phyloP scores from a whole-genome alignment of 2,797 vertebrate genomes.

The Anguilla marmorata region DNA sequence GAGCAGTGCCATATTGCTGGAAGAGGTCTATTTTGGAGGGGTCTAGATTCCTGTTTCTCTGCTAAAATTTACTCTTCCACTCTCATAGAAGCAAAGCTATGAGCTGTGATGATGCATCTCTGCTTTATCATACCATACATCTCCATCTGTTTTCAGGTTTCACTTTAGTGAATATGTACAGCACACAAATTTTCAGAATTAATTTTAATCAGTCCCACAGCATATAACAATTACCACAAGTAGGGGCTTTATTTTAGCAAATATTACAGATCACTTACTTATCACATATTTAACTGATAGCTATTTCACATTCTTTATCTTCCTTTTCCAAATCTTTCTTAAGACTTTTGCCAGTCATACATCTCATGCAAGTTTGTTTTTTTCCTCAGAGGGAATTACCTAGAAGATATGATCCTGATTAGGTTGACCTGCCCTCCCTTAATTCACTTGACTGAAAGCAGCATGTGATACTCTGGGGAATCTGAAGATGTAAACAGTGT shows the following conservation, averaged over 20 bases:
- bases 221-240: too few relatives aligned
- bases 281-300: too few relatives aligned
- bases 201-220: slow-evolving; percentile 63
- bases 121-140: slow-evolving; percentile 54
- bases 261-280: too few relatives aligned
- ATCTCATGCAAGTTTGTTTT: background rate
- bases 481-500: background rate
- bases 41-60: background rate
- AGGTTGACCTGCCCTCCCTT: background rate
- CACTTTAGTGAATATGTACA: slow-evolving; percentile 64
- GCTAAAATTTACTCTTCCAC: slow-evolving; percentile 26
- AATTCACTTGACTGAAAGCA: background rate
- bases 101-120: slow-evolving; percentile 54
- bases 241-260: too few relatives aligned
- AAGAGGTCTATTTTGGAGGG: background rate
- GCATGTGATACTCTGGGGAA: background rate
- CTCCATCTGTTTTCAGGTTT: slow-evolving; percentile 68
- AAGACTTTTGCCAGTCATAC: background rate
- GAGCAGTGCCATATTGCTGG: background rate
- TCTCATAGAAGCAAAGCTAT: slow-evolving; percentile 52
- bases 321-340: background rate
- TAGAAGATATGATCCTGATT: background rate
- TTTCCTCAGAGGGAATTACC: background rate
- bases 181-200: slow-evolving; percentile 67
- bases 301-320: too few relatives aligned